phyloP scores from a whole-genome alignment of 2,888 invertebrate genomes.

The Anoncus sp. region DNA sequence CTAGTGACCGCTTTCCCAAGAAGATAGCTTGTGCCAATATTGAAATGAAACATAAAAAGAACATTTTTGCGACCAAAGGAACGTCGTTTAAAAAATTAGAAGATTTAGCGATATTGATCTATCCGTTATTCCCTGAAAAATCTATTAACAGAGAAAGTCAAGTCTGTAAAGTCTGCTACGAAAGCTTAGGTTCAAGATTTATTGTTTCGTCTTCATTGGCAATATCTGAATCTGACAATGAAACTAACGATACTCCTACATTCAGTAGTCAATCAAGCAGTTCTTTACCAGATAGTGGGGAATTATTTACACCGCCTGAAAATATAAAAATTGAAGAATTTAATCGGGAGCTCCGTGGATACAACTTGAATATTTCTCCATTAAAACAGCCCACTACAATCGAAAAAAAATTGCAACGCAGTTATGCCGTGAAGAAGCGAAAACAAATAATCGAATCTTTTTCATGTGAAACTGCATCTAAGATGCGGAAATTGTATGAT shows the following conservation, averaged over 20 bases:
- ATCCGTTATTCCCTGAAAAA: conserved; percentile 5
- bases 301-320: conserved; percentile 3
- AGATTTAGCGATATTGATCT: conserved; percentile 1
- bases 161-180: conserved; percentile 1
- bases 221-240: conserved; percentile 2
- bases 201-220: neutral
- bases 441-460: neutral
- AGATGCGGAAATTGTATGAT: conserved; percentile 1
- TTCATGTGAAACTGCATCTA: conserved; percentile 5
- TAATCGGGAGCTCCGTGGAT: conserved; percentile 2
- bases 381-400: neutral
- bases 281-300: conserved; percentile 2
- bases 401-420: neutral
- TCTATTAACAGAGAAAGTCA: conserved; percentile 1
- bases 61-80: conserved; percentile 1
- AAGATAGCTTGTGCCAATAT: conserved; percentile 5
- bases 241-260: neutral
- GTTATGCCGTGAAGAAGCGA: conserved; percentile 4
- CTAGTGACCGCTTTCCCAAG: conserved; percentile 1
- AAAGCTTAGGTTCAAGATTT: conserved; percentile 1
- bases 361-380: conserved; percentile 1
- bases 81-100: neutral
- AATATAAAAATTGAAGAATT: conserved; percentile 6
- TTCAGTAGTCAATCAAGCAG: conserved; percentile 3
- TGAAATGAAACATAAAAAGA: conserved; percentile 1